Percentiles rank a stretch among this genome's conserved stretches.
These are phyloP conservation scores for Molossus alvarezi DNA, from an alignment of 2,797 vertebrate genomes.

Conservation along the genomic window DNA sequence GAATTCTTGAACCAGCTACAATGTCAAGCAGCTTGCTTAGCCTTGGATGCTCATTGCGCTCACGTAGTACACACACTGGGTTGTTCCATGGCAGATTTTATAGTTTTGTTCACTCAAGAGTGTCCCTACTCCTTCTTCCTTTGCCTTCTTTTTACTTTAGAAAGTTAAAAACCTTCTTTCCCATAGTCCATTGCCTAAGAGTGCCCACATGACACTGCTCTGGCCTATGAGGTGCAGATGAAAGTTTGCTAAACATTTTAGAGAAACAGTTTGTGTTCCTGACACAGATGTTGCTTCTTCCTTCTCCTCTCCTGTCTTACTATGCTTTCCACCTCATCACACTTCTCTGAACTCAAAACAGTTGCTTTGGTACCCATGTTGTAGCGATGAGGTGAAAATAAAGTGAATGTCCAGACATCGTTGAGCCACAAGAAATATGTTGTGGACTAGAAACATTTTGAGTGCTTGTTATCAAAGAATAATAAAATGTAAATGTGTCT, in stretches of 20 bases:
- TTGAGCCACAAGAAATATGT: background rate
- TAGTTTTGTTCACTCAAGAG: background rate
- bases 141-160: background rate
- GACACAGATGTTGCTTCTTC: background rate
- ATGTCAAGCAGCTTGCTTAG: background rate
- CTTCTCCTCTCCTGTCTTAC: background rate
- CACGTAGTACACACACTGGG: background rate
- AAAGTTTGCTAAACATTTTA: background rate
- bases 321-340: background rate
- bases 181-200: background rate
- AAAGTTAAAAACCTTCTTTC: background rate
- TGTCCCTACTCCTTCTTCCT: background rate
- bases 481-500: slow-evolving; percentile 3
- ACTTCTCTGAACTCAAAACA: background rate
- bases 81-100: background rate
- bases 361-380: background rate
- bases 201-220: background rate
- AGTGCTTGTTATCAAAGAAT: background rate
- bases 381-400: background rate
- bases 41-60: accelerated
- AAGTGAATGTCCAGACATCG: background rate
- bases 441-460: background rate
- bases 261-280: background rate
- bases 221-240: background rate
- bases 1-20: background rate